Base-by-base conservation (phyloP, 2,113 vertebrate genomes). In the Leucoraja erinaceus region DNA sequence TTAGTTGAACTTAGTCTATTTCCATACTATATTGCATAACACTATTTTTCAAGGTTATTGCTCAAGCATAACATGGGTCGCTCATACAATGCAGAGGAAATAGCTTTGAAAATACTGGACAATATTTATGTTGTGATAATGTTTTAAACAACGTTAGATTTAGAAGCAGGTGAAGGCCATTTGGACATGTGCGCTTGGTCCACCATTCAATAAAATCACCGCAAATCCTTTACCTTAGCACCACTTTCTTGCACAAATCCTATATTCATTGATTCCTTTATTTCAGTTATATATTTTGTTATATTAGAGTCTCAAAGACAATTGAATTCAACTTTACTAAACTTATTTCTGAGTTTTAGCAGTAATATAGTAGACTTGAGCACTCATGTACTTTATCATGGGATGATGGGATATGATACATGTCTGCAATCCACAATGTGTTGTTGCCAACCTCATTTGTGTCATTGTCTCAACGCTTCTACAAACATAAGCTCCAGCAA, bases 361-460 rank as follows among this genome's bases (percentile, higher is more conserved):
- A 38, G 77, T 18, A 22, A 54, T 28, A n/a, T 54, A 28, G 9
- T 88, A n/a, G 59, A 31, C 28, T 63, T 2, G 59, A 31, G n/a
- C 59, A 66, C 38, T 14, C 33, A 72, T 25, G 33, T 74, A 54
- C 33, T 47, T 20, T 28, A 14, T 31, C 66, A 5, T 25, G 33
- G 90, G 22, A 47, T 54, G 66, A 47, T 68, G 61, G 38, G 88
- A 54, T 28, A 54, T 72, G 18, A 47, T 54, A n/a, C 16, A 25
- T 54, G 47, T 72, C 68, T 74, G 33, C 33, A 72, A 28, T 54
- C 33, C 68, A 72, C 22, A 10, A 5, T 90, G 61, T 90, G 18
- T 11, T 70, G 88, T 90, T 90, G 88, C 63, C 88, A 90, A 66
- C 33, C 88, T 70, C 88, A 70, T 63, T 20, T 63, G 9, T 33